A percentile compares a stretch with the other conserved stretches of the same genome.
Conservation (phyloP, 2,797 vertebrate genomes). For the Champsocephalus esox region DNA sequence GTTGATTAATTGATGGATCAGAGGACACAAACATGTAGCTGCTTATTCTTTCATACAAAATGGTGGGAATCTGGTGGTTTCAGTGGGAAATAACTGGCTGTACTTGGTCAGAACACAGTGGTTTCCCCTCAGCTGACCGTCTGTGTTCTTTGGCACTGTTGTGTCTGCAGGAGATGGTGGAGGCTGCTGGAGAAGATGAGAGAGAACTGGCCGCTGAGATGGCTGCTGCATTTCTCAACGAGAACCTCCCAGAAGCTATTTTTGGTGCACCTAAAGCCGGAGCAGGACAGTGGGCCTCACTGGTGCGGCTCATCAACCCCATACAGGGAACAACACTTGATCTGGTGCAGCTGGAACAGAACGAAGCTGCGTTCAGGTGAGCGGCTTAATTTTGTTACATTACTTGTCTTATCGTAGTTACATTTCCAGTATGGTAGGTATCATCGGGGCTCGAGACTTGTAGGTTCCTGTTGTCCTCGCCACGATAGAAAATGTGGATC, state of each 20-base stretch:
- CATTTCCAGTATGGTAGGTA: no score
- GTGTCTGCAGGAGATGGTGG: conserved; percentile 94
- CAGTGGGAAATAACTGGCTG: background rate
- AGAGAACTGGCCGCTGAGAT: conserved; percentile 97
- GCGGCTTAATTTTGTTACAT: conserved; percentile 2
- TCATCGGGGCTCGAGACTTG: no score
- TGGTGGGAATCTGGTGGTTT: no score
- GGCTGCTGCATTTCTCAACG: conserved; percentile 97
- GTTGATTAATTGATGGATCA: background rate
- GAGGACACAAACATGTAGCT: background rate
- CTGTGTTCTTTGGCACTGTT: background rate
- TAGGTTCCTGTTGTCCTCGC: no score
- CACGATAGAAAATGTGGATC: no score
- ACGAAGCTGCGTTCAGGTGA: conserved; percentile 98
- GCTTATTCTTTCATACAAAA: no score
- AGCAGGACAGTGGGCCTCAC: conserved; percentile 97
- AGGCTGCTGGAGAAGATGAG: conserved; percentile 97
- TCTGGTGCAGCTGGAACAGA: conserved; percentile 97
- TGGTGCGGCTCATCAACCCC: conserved; percentile 95
- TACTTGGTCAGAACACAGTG: background rate
- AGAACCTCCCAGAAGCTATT: conserved; percentile 97
- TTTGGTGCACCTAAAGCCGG: conserved; percentile 98
- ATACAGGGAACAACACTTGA: conserved; percentile 96
- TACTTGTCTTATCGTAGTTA: no score
- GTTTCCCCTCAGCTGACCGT: background rate